phyloP scores from a whole-genome alignment of 2,113 vertebrate genomes.

The Corapipo altera region DNA sequence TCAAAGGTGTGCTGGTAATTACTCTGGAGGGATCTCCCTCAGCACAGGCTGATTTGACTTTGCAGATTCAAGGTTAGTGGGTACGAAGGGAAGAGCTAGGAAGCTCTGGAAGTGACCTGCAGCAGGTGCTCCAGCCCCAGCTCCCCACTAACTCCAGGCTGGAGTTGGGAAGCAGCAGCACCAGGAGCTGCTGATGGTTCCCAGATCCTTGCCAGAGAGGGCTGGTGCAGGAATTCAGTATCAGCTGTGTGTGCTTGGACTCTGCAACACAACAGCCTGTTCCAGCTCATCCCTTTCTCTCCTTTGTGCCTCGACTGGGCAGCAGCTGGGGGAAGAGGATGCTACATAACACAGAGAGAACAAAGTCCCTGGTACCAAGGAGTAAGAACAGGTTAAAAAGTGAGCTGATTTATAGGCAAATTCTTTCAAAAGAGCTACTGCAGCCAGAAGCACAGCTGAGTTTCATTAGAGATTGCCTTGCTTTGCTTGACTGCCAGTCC shows the following conservation, averaged over 20 bases:
- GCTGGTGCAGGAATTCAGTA: not conserved
- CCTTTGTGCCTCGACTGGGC: fast-evolving
- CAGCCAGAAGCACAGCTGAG: not conserved
- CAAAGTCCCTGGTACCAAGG: too few relatives aligned
- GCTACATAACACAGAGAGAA: not conserved
- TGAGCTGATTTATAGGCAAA: not conserved
- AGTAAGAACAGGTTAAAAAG: not conserved
- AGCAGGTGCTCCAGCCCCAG: not conserved
- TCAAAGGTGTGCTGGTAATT: not conserved
- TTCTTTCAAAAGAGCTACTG: not conserved
- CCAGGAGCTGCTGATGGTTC: not conserved
- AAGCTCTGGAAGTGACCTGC: not conserved
- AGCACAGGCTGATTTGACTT: not conserved
- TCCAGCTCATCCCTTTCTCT: not conserved
- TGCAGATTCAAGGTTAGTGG: not conserved
- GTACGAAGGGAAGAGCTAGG: not conserved
- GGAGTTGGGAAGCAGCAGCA: not conserved
- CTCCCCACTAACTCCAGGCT: not conserved
- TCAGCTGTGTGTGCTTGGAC: not conserved
- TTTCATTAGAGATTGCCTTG: not conserved
- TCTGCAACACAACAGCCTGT: not conserved
- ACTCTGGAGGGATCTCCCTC: not conserved
- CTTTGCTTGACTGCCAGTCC: not conserved
- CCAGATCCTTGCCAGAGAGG: not conserved
- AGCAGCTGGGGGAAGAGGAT: not conserved